phyloP scores from a whole-genome alignment of 1,140 invertebrate species.

The Calliphora vicina region DNA sequence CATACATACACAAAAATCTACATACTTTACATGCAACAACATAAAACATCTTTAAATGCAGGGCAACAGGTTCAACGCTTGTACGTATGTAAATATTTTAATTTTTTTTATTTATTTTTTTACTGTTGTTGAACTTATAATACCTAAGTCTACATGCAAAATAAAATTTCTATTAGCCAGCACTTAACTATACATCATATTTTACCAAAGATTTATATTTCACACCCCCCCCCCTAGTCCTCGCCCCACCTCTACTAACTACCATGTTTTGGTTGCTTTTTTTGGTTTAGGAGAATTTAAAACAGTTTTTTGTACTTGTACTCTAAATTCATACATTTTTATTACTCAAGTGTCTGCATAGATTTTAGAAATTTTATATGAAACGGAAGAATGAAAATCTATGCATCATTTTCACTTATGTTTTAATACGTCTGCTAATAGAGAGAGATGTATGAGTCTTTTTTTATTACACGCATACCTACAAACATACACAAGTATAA shows the following conservation, averaged over 20 bases:
- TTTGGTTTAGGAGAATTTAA: not conserved
- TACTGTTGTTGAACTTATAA: too few relatives aligned
- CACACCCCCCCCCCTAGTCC: too few relatives aligned
- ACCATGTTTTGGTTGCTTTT: not conserved
- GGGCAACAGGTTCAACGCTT: slow-evolving; percentile 16
- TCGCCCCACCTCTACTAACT: too few relatives aligned
- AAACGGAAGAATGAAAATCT: not conserved
- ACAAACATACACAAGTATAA: not conserved
- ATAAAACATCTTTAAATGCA: slow-evolving; percentile 1
- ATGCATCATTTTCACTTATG: slow-evolving; percentile 28
- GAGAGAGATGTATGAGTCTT: not conserved
- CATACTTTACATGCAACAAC: not conserved
- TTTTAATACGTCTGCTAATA: slow-evolving; percentile 23
- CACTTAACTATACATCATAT: slow-evolving; percentile 6
- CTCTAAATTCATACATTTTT: not conserved
- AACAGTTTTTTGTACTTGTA: not conserved
- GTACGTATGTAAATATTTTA: not conserved
- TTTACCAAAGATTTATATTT: slow-evolving; percentile 21
- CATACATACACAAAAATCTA: not conserved
- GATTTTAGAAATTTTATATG: not conserved
- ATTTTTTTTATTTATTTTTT: too few relatives aligned
- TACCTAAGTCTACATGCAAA: not conserved
- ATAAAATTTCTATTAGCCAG: not conserved
- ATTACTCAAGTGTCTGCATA: not conserved
- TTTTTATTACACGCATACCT: not conserved